Percentiles rank a stretch among this genome's conserved stretches.
These are phyloP conservation scores for Hesperia comma DNA, from an alignment of 2,888 invertebrate species.

Conservation along the genomic window DNA sequence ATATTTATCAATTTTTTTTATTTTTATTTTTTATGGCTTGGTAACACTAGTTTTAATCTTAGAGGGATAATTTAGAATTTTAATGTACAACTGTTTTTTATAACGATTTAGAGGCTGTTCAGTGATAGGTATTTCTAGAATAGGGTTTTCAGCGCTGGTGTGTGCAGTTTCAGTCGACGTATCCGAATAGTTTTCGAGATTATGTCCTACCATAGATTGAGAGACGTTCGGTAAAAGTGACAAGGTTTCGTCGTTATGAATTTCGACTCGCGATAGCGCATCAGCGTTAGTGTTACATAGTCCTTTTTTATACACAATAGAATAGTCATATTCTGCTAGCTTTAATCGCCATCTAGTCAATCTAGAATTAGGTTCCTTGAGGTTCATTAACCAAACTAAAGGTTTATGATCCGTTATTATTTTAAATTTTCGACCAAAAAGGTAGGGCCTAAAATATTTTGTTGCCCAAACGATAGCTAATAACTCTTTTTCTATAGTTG, in stretches of 20 bases:
- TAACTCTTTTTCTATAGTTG: too few relatives aligned
- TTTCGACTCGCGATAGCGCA: conserved; percentile 17
- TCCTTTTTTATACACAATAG: conserved; percentile 39
- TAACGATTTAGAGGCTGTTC: background rate
- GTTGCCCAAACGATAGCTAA: too few relatives aligned
- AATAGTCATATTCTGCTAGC: conserved; percentile 36
- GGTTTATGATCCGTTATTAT: conserved; percentile 53
- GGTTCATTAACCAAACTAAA: conserved; percentile 48
- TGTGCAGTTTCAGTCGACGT: background rate
- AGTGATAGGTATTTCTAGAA: conserved; percentile 1
- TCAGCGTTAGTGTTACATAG: conserved; percentile 36
- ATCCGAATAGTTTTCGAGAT: background rate
- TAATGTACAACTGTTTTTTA: background rate
- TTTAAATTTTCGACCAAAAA: conserved; percentile 11
- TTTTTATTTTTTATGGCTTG: too few relatives aligned
- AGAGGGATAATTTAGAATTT: background rate
- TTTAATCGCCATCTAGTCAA: conserved; percentile 52
- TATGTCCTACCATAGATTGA: background rate
- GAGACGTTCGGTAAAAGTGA: background rate
- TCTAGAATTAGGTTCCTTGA: conserved; percentile 51
- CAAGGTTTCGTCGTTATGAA: conserved; percentile 20
- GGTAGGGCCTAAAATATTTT: too few relatives aligned
- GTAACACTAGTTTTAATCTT: background rate
- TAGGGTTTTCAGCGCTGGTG: background rate
- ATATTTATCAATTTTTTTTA: background rate